Conservation (phyloP, 2,888 invertebrate genomes). For the Aphidius colemani region DNA sequence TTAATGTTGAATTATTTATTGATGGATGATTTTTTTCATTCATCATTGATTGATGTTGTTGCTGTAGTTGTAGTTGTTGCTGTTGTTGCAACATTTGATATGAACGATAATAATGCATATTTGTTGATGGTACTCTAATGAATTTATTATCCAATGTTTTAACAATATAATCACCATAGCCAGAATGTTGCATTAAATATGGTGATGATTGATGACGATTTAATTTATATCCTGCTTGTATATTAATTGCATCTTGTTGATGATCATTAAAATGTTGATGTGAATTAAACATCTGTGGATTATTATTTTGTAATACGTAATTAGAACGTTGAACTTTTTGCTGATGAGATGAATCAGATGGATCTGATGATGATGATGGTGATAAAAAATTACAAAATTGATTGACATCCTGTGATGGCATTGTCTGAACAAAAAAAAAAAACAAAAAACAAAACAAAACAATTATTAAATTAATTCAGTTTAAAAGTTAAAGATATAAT, state of each 20-base stretch:
- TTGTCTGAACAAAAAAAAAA: conserved; percentile 19
- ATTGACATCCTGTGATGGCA: conserved; percentile 28
- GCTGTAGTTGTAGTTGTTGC: no score
- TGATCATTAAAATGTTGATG: not conserved
- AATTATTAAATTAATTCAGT: not conserved
- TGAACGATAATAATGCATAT: conserved; percentile 22
- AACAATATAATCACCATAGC: conserved; percentile 32
- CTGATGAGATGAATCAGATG: conserved; percentile 21
- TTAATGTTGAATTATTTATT: not conserved
- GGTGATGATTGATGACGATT: conserved; percentile 37
- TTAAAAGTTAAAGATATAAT: not conserved
- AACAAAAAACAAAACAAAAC: not conserved
- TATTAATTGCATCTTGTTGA: conserved; percentile 10
- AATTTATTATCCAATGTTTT: conserved; percentile 39
- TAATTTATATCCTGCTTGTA: conserved; percentile 23
- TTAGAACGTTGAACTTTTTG: not conserved
- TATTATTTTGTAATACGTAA: not conserved
- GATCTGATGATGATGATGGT: conserved; percentile 30
- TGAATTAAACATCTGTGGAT: not conserved
- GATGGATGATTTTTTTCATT: not conserved
- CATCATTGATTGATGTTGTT: not conserved
- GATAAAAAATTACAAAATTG: conserved; percentile 41
- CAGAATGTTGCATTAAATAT: conserved; percentile 30
- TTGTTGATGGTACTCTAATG: conserved; percentile 33
- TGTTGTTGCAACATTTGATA: conserved; percentile 25